A percentile compares a stretch with the other conserved stretches of the same genome.
phyloP scores from a whole-genome alignment of 2,888 invertebrate species.

The Morpho helenor region DNA sequence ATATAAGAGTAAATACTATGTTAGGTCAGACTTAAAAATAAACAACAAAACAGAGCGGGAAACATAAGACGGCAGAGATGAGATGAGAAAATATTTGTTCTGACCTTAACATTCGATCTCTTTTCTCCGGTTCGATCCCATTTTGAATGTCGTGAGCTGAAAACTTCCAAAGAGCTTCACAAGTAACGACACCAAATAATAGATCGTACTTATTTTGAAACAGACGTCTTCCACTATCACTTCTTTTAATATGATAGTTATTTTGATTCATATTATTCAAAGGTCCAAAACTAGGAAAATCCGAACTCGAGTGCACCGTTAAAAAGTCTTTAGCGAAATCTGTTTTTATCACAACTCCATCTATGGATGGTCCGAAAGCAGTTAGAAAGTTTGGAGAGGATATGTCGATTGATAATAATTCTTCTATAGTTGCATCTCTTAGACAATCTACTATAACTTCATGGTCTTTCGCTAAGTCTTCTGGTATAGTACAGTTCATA shows the following conservation, averaged over 20 bases:
- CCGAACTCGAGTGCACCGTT: slow-evolving; percentile 83
- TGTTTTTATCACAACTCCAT: slow-evolving; percentile 94
- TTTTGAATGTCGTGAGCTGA: slow-evolving; percentile 89
- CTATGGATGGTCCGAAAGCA: slow-evolving; percentile 95
- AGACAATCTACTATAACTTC: slow-evolving; percentile 92
- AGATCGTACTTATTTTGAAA: slow-evolving; percentile 87
- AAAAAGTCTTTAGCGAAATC: slow-evolving; percentile 90
- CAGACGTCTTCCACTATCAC: slow-evolving; percentile 79
- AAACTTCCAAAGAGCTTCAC: slow-evolving; percentile 95
- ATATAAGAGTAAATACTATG: too few relatives aligned
- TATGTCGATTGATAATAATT: slow-evolving; percentile 86
- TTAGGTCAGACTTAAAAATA: too few relatives aligned
- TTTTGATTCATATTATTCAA: slow-evolving; percentile 75
- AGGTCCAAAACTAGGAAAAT: slow-evolving; percentile 81
- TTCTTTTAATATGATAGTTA: slow-evolving; percentile 80
- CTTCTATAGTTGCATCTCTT: slow-evolving; percentile 85
- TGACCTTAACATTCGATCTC: slow-evolving; percentile 88
- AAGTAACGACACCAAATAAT: slow-evolving; percentile 93
- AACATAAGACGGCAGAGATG: too few relatives aligned
- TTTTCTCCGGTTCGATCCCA: slow-evolving; percentile 92
- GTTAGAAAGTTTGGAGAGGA: slow-evolving; percentile 90
- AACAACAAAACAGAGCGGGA: too few relatives aligned
- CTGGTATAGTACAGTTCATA: slow-evolving; percentile 90
- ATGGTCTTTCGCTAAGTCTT: slow-evolving; percentile 89
- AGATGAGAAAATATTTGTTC: slow-evolving; percentile 8